Conservation (phyloP, 30 jellyfish, hydroid and myxozoan species). For the Aurelia coerulea region DNA sequence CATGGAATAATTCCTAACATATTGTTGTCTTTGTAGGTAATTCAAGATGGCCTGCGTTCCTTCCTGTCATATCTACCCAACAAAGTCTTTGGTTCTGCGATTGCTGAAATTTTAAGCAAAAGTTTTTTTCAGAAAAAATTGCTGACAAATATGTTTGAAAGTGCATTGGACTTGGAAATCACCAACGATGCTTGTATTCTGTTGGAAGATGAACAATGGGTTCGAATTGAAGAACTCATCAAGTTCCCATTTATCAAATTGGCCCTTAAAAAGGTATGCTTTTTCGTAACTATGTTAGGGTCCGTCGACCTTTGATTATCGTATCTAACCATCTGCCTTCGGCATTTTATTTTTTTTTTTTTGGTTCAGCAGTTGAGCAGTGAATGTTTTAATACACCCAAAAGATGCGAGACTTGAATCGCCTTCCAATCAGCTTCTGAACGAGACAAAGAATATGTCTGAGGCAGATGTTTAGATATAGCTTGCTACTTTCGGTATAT, state of each 20-base stretch:
- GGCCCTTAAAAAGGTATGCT: constrained; percentile 62
- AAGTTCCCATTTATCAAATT: constrained; percentile 57
- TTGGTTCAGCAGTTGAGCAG: too few species aligned
- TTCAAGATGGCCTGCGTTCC: constrained; percentile 55
- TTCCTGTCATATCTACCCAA: constrained; percentile 59
- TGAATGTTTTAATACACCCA: too few species aligned
- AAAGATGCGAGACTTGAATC: too few species aligned
- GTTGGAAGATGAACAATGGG: constrained; percentile 58
- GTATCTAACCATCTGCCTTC: too few species aligned
- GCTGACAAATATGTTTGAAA: constrained; percentile 59
- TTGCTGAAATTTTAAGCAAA: constrained; percentile 55
- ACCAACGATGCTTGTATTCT: constrained; percentile 50
- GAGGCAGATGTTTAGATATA: too few species aligned
- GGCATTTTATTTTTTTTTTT: too few species aligned
- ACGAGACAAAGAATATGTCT: too few species aligned
- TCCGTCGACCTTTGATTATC: too few species aligned
- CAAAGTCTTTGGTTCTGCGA: constrained; percentile 65
- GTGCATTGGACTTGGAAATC: constrained; percentile 58
- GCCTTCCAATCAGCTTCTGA: too few species aligned
- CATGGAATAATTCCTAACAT: too few species aligned
- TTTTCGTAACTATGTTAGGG: not conserved
- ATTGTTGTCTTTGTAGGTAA: constrained; percentile 25
- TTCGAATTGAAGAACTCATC: constrained; percentile 56
- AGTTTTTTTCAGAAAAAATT: constrained; percentile 44
- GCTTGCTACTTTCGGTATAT: too few species aligned